Conservation (phyloP, 1,140 invertebrate species). For the Drosophila pseudoobscura region DNA sequence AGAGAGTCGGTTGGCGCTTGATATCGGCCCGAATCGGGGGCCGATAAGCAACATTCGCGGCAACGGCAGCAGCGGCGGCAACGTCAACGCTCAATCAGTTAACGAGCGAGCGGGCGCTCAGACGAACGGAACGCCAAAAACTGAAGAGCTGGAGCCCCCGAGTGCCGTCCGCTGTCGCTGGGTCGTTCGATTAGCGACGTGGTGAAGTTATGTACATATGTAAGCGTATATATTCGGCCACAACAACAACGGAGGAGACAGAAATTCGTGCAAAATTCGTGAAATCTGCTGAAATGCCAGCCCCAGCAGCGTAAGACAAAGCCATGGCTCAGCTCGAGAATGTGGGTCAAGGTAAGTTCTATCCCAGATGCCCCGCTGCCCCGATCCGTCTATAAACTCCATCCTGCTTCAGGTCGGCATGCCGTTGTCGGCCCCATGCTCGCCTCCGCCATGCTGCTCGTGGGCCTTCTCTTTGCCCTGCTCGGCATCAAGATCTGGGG, state of each 20-base stretch:
- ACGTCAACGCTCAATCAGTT: slow-evolving; percentile 70
- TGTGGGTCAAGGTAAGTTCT: slow-evolving; percentile 66
- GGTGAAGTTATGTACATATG: slow-evolving; percentile 59
- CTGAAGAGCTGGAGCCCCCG: slow-evolving; percentile 5
- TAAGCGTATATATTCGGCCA: slow-evolving; percentile 22
- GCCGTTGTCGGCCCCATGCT: slow-evolving; percentile 39
- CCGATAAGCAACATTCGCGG: slow-evolving; percentile 39
- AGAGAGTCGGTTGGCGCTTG: slow-evolving; percentile 19
- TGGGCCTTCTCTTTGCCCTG: slow-evolving; percentile 67
- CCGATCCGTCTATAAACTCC: neutral
- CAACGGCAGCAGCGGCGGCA: slow-evolving; percentile 28
- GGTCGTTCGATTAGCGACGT: slow-evolving; percentile 72
- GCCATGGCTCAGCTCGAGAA: slow-evolving; percentile 63
- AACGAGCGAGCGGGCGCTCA: slow-evolving; percentile 58
- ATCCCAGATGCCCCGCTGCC: neutral
- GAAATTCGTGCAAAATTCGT: slow-evolving; percentile 44
- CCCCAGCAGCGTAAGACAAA: slow-evolving; percentile 33
- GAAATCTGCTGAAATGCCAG: slow-evolving; percentile 57
- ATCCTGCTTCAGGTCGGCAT: slow-evolving; percentile 41
- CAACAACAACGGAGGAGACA: slow-evolving; percentile 48
- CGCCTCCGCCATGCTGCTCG: slow-evolving; percentile 51
- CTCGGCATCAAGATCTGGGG: slow-evolving; percentile 83
- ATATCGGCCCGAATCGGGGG: slow-evolving; percentile 39
- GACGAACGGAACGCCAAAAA: slow-evolving; percentile 41
- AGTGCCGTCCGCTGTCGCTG: slow-evolving; percentile 23